Percentiles rank a stretch among this genome's conserved stretches.
Conservation (phyloP, 2,797 vertebrate species). For the Apogon talboti region DNA sequence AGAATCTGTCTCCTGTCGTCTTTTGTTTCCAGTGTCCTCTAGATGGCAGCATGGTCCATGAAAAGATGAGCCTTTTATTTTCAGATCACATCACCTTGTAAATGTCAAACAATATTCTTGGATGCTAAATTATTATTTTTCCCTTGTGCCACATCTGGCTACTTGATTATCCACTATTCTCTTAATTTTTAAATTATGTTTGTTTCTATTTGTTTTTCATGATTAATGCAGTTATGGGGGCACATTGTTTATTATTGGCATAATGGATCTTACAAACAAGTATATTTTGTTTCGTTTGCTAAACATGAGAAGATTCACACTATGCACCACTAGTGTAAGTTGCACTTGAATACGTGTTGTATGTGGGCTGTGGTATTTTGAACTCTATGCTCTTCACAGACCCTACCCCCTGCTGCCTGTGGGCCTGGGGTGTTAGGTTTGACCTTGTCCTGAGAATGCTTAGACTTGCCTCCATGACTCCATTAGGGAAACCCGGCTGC, state of each 20-base stretch:
- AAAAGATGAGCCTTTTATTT: slow-evolving; percentile 65
- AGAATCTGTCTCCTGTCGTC: not conserved
- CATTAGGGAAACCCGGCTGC: slow-evolving; percentile 83
- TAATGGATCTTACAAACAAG: slow-evolving; percentile 34
- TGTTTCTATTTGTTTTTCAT: slow-evolving; percentile 61
- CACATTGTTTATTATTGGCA: slow-evolving; percentile 56
- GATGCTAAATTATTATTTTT: slow-evolving; percentile 68
- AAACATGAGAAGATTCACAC: too few relatives aligned
- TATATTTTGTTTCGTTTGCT: slow-evolving; percentile 18
- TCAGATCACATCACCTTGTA: slow-evolving; percentile 61
- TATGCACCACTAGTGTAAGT: not conserved
- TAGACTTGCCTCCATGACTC: slow-evolving; percentile 81
- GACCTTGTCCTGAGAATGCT: slow-evolving; percentile 89
- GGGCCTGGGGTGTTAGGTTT: slow-evolving; percentile 59
- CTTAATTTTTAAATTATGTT: slow-evolving; percentile 60
- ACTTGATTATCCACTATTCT: slow-evolving; percentile 65
- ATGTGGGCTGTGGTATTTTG: not conserved
- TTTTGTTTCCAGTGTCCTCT: slow-evolving; percentile 57
- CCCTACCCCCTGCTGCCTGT: slow-evolving; percentile 50
- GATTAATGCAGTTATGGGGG: slow-evolving; percentile 58
- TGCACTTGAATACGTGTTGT: not conserved
- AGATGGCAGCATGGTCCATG: slow-evolving; percentile 85
- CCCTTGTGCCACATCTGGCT: slow-evolving; percentile 64
- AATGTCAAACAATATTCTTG: slow-evolving; percentile 68
- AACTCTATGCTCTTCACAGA: slow-evolving; percentile 47